phyloP scores from a whole-genome alignment of 2,797 vertebrate genomes.

The Bradypodion pumilum region DNA sequence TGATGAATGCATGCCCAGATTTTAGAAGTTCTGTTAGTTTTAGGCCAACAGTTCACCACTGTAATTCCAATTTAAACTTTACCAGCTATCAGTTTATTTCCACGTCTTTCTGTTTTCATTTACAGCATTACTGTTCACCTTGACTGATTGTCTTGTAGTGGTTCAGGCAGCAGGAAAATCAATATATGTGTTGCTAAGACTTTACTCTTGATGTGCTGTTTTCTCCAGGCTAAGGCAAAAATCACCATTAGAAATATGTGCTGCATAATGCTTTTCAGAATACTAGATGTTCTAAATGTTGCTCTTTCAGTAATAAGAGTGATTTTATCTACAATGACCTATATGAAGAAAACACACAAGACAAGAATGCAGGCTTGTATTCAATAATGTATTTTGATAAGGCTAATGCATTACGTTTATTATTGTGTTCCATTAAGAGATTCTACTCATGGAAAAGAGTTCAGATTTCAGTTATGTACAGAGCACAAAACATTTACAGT shows the following conservation, averaged over 20 bases:
- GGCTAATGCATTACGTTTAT: neutral
- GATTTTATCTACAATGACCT: neutral
- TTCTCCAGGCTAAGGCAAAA: neutral
- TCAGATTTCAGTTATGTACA: neutral
- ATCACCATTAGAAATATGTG: neutral
- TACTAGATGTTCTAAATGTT: neutral
- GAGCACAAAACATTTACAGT: neutral
- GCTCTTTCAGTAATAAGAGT: neutral
- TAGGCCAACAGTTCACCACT: neutral
- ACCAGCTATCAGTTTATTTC: neutral
- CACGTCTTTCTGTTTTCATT: neutral
- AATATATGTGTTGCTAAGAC: slow-evolving; percentile 4
- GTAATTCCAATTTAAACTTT: neutral
- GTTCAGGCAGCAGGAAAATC: neutral
- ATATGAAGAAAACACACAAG: neutral
- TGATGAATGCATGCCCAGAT: neutral
- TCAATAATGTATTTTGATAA: neutral
- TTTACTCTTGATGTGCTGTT: neutral
- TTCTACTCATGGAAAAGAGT: neutral
- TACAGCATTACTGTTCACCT: slow-evolving; percentile 13
- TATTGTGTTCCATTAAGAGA: neutral
- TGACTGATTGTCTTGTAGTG: slow-evolving; percentile 16
- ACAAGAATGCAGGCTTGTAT: neutral
- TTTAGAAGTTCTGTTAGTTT: slow-evolving; percentile 10
- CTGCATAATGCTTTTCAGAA: neutral